Evolutionary conservation across 2,113 vertebrate species (phyloP).

Genomic region (Mastomys natalensis): DNA sequence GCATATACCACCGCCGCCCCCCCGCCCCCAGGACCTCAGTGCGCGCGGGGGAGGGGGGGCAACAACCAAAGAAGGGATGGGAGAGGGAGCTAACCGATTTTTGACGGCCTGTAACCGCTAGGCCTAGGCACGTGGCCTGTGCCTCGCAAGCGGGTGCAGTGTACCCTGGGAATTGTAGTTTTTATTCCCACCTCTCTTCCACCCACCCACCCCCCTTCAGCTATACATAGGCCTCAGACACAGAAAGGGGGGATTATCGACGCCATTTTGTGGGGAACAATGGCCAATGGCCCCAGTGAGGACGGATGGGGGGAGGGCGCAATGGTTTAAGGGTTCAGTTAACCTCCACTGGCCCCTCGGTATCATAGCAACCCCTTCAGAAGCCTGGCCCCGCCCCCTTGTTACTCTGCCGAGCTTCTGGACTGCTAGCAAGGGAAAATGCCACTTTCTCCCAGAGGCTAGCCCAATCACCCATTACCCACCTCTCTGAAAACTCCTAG

Average conservation of each 20-base stretch:
- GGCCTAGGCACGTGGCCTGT: constrained; percentile 76
- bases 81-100: constrained; percentile 65
- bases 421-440: background rate
- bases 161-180: constrained; percentile 82
- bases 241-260: constrained; percentile 44
- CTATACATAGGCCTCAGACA: constrained; percentile 34
- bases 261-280: constrained; percentile 76
- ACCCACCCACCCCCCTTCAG: background rate
- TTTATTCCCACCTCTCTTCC: constrained; percentile 21
- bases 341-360: constrained; percentile 64
- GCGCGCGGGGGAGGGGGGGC: constrained; percentile 56
- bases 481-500: background rate
- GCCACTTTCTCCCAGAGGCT: background rate
- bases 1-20: background rate
- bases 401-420: background rate
- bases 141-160: constrained; percentile 38
- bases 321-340: constrained; percentile 70
- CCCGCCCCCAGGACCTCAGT: constrained; percentile 36
- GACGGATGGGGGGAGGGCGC: constrained; percentile 54
- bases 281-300: constrained; percentile 16
- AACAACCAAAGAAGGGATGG: constrained; percentile 54
- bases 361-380: constrained; percentile 73
- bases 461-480: background rate
- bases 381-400: constrained; percentile 57
- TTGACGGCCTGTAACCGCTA: constrained; percentile 65